These are phyloP conservation scores for Dermolepida albohirtum DNA, from an alignment of 2,888 invertebrate species.

Conservation along the genomic window DNA sequence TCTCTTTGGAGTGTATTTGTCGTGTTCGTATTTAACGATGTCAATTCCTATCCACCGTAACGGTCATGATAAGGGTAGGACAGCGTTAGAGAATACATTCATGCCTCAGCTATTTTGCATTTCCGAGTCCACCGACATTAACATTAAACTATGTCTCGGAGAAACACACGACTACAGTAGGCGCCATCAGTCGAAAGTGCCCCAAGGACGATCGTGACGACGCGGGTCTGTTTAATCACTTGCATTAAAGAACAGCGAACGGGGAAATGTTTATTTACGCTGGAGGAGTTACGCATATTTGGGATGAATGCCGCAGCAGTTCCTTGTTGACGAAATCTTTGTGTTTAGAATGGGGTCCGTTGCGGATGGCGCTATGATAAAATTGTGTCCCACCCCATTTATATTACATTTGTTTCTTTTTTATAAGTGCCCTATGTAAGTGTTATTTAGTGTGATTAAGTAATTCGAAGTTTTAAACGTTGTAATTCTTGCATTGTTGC, in stretches of 20 bases:
- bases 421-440: too few species aligned
- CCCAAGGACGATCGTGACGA: conserved; percentile 10
- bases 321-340: conserved; percentile 3
- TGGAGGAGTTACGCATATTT: conserved; percentile 33
- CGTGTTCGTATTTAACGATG: conserved; percentile 50
- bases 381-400: too few species aligned
- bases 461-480: too few species aligned
- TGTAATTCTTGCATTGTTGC: too few species aligned
- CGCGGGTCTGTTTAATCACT: conserved; percentile 34
- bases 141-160: conserved; percentile 48
- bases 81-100: conserved; percentile 52
- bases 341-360: background rate
- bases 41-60: conserved; percentile 52
- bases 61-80: conserved; percentile 53
- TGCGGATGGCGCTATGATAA: too few species aligned
- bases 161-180: conserved; percentile 7
- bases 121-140: conserved; percentile 44
- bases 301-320: background rate
- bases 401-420: too few species aligned
- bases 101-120: conserved; percentile 41
- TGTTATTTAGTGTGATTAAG: too few species aligned
- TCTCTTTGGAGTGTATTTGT: conserved; percentile 46
- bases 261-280: conserved; percentile 27
- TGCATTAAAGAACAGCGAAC: conserved; percentile 33
- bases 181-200: background rate